phyloP scores from a whole-genome alignment of 1,140 invertebrate genomes.

The Mizuhopecten yessoensis region DNA sequence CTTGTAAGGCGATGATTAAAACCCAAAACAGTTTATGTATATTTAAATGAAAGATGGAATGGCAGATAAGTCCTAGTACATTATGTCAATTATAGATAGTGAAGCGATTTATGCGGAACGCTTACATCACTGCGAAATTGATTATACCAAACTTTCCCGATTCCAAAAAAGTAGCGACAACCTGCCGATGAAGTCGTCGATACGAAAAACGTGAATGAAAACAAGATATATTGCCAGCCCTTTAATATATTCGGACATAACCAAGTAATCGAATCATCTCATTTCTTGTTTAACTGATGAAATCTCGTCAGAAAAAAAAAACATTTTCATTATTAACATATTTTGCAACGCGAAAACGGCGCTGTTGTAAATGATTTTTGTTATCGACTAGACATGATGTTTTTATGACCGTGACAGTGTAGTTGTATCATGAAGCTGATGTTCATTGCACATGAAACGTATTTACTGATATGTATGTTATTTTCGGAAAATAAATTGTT shows the following conservation, averaged over 20 bases:
- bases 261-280: background rate
- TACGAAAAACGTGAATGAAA: background rate
- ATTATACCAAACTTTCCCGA: background rate
- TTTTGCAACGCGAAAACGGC: background rate
- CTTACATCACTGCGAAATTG: background rate
- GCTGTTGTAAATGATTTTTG: background rate
- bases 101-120: background rate
- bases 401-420: too few relatives aligned
- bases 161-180: background rate
- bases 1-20: background rate
- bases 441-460: too few relatives aligned
- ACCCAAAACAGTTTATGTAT: background rate
- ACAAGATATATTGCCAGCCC: background rate
- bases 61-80: background rate
- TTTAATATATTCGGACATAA: background rate
- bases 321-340: background rate
- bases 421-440: too few relatives aligned
- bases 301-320: background rate
- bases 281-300: background rate
- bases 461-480: too few relatives aligned
- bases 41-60: background rate
- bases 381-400: too few relatives aligned
- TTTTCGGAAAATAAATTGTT: too few relatives aligned
- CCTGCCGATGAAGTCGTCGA: background rate
- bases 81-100: conserved; percentile 1